Base-by-base conservation (phyloP, 2,888 invertebrate species). In the Emmelina monodactyla region DNA sequence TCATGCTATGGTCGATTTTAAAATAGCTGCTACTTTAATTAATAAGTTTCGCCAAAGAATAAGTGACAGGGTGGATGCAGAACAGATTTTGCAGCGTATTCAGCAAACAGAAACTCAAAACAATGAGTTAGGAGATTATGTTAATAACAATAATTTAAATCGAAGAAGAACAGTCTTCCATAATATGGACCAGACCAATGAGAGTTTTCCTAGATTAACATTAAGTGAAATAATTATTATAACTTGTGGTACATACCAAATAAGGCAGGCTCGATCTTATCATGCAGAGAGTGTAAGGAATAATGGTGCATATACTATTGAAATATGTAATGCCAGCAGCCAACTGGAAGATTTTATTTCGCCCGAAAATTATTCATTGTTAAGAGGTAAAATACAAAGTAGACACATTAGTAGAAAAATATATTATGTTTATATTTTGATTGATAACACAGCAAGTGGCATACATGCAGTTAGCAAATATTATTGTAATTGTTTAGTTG, bases 261-360 rank as follows among this genome's bases (percentile, higher is more conserved):
- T 33, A n/a, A 10, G 33, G 9, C 37, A 33, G 13, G 37, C 33
- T 10, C 28, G 37, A 19, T 37, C 33, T n/a, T 37, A 37, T 25
- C 30, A 30, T 12, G 37, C 33, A 9, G 37, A 37, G 22, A 32
- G 33, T 33, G 32, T 37, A 14, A 16, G 37, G 3, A 33, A 33
- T 14, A 22, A 37, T 32, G 37, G 37, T 6, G 31, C 33, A n/a
- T 37, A 37, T 37, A 30, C 22, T 10, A 31, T 33, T 16, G 32
- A 37, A 32, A 33, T 33, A 30, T 33, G 28, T 14, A 22, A 33
- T 5, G 25, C 6, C 25, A 25, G 25, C 25, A 25, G 25, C 29
- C 14, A 5, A 3, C 29, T 29, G 14, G 13, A 9, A 4, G 29
- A 29, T 12, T 13, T 29, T 3, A 2, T 9, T 11, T 3, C 12